Conservation (phyloP, 2,888 invertebrate genomes). For the Oasisia sp. region DNA sequence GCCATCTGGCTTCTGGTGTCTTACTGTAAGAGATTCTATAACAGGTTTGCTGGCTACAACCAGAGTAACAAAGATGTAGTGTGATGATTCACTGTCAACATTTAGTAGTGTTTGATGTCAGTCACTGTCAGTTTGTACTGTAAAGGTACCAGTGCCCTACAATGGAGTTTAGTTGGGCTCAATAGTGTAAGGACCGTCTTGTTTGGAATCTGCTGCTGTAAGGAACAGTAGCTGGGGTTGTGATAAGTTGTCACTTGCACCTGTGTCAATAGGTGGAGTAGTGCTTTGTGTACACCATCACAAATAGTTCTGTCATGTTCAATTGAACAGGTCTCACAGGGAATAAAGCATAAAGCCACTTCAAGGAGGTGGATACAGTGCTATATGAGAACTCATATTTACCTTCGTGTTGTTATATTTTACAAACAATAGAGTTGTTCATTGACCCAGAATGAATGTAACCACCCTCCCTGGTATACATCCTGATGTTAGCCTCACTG, state of each 20-base stretch:
- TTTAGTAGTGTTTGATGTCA: neutral
- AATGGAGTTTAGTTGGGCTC: neutral
- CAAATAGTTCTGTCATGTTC: no score
- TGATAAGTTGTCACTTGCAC: neutral
- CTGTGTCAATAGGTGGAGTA: neutral
- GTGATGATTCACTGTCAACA: neutral
- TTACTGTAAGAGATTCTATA: neutral
- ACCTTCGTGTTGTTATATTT: neutral
- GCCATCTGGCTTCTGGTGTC: neutral
- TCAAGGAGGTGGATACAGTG: no score
- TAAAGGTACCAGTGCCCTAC: neutral
- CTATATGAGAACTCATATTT: neutral
- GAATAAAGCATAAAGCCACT: no score
- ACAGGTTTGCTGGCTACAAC: neutral
- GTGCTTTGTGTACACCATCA: neutral
- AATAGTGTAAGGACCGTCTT: neutral
- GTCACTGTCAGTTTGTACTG: neutral
- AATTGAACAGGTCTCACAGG: no score
- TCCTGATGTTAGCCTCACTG: no score
- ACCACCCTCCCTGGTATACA: neutral
- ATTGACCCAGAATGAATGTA: neutral
- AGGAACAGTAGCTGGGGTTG: neutral
- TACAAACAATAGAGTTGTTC: neutral
- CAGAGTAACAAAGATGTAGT: neutral
- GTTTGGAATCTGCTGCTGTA: neutral